Percentiles rank a stretch among this genome's conserved stretches.
Evolutionary conservation across 2,888 invertebrate species (phyloP).

Genomic region (Bugulina stolonifera): DNA sequence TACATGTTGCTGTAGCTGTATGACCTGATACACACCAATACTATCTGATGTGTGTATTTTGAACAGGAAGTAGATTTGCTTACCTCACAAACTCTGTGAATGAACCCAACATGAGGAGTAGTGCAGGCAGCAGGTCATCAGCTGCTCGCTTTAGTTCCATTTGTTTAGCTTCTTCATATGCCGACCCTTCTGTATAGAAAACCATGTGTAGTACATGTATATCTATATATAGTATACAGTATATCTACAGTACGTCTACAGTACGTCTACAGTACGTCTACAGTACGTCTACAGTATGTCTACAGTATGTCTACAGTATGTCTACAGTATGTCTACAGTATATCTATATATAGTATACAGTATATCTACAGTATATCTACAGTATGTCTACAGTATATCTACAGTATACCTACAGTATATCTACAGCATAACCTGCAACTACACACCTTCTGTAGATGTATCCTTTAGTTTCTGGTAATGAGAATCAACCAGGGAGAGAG

Average conservation of each 20-base stretch:
- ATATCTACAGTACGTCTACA: background rate
- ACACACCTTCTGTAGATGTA: background rate
- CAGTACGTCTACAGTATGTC: background rate
- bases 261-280: background rate
- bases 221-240: background rate
- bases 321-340: background rate
- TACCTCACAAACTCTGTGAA: constrained; percentile 51
- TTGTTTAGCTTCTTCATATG: constrained; percentile 12
- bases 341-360: background rate
- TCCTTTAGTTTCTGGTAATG: constrained; percentile 55
- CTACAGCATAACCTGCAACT: background rate
- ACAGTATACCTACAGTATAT: background rate
- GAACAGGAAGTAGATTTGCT: background rate
- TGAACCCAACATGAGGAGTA: constrained; percentile 45
- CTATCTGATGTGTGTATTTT: too few relatives aligned
- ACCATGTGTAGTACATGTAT: background rate
- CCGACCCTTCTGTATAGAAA: background rate
- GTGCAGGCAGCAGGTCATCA: constrained; percentile 48
- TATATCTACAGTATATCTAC: background rate
- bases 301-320: background rate
- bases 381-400: background rate
- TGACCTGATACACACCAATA: too few relatives aligned
- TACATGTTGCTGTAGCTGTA: too few relatives aligned
- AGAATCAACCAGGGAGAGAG: constrained; percentile 66
- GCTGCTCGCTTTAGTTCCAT: constrained; percentile 42